Evolutionary conservation across 2,797 vertebrate species (phyloP), one percentile per base, ranked within the genome.

Genomic region (Mormyrus hasselquistii): DNA sequence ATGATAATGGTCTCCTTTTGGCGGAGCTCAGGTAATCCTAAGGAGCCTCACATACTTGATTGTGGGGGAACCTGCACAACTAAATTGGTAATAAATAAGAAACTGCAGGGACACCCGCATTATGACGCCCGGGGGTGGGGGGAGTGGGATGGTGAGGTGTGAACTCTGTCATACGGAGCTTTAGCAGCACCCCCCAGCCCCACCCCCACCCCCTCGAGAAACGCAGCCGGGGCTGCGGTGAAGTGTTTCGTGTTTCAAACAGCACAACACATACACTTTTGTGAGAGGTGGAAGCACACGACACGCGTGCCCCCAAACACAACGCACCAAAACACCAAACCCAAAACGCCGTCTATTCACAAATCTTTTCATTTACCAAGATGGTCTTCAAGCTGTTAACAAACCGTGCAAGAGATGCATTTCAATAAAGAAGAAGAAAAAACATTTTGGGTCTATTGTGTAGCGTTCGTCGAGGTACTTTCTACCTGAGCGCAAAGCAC

Each of bases 291-390:
- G 16, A 4, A 16, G 55, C 85, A 22, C 85, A 87, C 14, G 29
- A 55, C n/a, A 47, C n/a, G 47, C 55, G 47, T 29, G 47, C 59
- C 19, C 19, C 57, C 57, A 73, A 22, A 69, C 65, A 8, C 41
- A 50, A 25, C 52, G 89, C 88, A 90, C 10, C 4, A 73, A 3
- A 22, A 73, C 82, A 86, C 73, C 73, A n/a, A 34, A 69, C 52
- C 73, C 25, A 19, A 29, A 87, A 73, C 14, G 22, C n/a, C 1
- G 22, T 47, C 14, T 22, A 89, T 86, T 89, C 89, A 91, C 87
- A 91, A 89, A 89, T 73, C 73, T 89, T 44, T 41, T 86, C n/a
- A 87, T 83, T 8, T 87, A 16, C 25, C 16, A 76, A 50, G 22
- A 87, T 76, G 49, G 73, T 65, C 57, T 84, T 14, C 90, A 62